Conservation (phyloP, 2,888 invertebrate species). For the Reticulitermes lucifugus region DNA sequence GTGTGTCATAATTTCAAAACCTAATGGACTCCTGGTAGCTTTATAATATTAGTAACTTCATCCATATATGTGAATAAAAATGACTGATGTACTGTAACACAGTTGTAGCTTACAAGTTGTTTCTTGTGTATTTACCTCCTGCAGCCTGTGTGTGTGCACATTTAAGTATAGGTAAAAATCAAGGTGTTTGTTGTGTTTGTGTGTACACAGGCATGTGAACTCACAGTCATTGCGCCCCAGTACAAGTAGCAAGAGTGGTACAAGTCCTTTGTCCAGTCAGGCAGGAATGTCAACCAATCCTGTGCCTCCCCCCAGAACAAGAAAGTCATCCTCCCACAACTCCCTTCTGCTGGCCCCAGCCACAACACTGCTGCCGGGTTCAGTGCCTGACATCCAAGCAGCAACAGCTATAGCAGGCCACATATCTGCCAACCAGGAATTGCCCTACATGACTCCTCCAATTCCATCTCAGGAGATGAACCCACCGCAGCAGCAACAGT, state of each 20-base stretch:
- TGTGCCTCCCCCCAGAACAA: constrained; percentile 66
- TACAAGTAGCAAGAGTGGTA: background rate
- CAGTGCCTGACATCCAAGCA: constrained; percentile 77
- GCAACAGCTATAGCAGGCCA: constrained; percentile 88
- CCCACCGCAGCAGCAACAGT: constrained; percentile 59
- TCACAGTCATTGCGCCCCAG: background rate
- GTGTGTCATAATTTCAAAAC: too few relatives aligned
- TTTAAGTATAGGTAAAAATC: too few relatives aligned
- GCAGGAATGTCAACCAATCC: constrained; percentile 58
- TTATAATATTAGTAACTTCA: too few relatives aligned
- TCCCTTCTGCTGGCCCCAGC: constrained; percentile 55
- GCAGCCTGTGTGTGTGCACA: too few relatives aligned
- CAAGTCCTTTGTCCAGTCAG: constrained; percentile 30
- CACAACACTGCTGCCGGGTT: constrained; percentile 53
- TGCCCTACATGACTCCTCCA: constrained; percentile 91
- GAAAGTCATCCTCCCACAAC: constrained; percentile 66
- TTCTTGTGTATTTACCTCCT: too few relatives aligned
- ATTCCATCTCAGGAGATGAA: constrained; percentile 59
- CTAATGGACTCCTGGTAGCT: too few relatives aligned
- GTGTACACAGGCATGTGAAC: background rate
- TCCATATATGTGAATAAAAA: too few relatives aligned
- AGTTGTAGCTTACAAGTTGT: too few relatives aligned
- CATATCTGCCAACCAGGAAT: constrained; percentile 86
- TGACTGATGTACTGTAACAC: too few relatives aligned
- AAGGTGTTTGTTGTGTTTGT: background rate